Base-by-base conservation (phyloP, 2,797 vertebrate species). In the Xenops minutus region DNA sequence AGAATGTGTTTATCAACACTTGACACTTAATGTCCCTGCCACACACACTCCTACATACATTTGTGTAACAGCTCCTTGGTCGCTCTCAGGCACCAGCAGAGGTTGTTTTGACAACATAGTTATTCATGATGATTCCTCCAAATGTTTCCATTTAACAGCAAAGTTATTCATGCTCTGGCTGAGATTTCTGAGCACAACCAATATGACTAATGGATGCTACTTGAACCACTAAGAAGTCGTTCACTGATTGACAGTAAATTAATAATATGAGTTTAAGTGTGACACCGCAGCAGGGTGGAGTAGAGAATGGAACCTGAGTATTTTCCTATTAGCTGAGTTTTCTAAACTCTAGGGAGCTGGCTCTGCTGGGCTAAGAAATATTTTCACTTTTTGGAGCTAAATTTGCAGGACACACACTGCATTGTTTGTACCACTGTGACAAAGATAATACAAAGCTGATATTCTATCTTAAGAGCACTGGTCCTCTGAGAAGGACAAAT, bases 31-130 rank as follows among this genome's bases (percentile, higher is more conserved):
- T 1, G 39, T 34, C 79, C 75, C 73, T 39, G 8, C 51, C 0
- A 2, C 0, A 1, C 49, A n/a, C 8, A 2, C 54, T 78, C 84
- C 41, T 15, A 29, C 49, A 5, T 0, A 3, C 3, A 0, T 63
- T 74, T 78, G 19, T n/a, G 44, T 34, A 34, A 90, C 55, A 86
- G 69, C 51, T 75, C 66, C 63, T 79, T 34, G 74, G 81, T 67
- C 1, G 2, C 79, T 77, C 1, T 83, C 78, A 88, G 89, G 55
- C 1, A 0, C 76, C 77, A 68, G 80, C 80, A 74, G 94, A 88
- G 85, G 41, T 55, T 95, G 92, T 92, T 90, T 81, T 94, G 89
- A 87, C 82, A 91, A 88, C 76, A 68, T 4, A 58, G 41, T 51
- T 55, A 51, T 91, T 89, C 58, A 43, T 15, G 12, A 89, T 34